Percentiles rank a stretch among this genome's conserved stretches.
These are phyloP conservation scores for Caenorhabditis uteleia DNA, from an alignment of 2,888 invertebrate genomes.

Conservation along the genomic window DNA sequence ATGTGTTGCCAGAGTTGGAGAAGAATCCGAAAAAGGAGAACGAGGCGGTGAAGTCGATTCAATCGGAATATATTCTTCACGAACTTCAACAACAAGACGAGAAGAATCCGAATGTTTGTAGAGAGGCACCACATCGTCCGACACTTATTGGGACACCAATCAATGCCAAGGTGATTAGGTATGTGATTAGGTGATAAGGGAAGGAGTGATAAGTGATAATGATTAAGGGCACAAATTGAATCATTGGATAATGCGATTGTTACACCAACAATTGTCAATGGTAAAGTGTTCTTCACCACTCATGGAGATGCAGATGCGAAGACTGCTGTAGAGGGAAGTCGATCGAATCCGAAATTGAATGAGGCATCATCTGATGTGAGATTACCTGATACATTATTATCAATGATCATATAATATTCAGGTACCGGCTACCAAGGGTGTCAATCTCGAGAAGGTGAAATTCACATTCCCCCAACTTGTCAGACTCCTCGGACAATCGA, in stretches of 20 bases:
- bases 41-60: not conserved
- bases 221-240: slow-evolving; percentile 22
- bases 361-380: no score
- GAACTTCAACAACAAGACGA: slow-evolving; percentile 23
- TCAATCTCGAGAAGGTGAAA: slow-evolving; percentile 24
- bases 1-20: slow-evolving; percentile 27
- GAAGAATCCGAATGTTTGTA: slow-evolving; percentile 8
- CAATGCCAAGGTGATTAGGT: slow-evolving; percentile 22
- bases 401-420: no score
- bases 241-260: slow-evolving; percentile 32
- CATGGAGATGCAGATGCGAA: slow-evolving; percentile 29
- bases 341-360: slow-evolving; percentile 21
- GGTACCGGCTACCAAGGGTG: no score
- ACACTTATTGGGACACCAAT: slow-evolving; percentile 26
- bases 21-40: slow-evolving; percentile 6
- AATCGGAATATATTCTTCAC: slow-evolving; percentile 24
- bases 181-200: no score
- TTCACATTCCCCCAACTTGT: slow-evolving; percentile 30
- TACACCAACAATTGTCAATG: slow-evolving; percentile 29
- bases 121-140: slow-evolving; percentile 31
- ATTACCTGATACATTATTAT: no score
- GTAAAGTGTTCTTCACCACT: slow-evolving; percentile 31
- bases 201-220: no score
- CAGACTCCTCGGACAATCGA: slow-evolving; percentile 19
- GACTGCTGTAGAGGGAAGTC: slow-evolving; percentile 28